Base-by-base conservation (phyloP, 37 sponge, comb jelly and placozoan species). In the Hexactinellida sp. region DNA sequence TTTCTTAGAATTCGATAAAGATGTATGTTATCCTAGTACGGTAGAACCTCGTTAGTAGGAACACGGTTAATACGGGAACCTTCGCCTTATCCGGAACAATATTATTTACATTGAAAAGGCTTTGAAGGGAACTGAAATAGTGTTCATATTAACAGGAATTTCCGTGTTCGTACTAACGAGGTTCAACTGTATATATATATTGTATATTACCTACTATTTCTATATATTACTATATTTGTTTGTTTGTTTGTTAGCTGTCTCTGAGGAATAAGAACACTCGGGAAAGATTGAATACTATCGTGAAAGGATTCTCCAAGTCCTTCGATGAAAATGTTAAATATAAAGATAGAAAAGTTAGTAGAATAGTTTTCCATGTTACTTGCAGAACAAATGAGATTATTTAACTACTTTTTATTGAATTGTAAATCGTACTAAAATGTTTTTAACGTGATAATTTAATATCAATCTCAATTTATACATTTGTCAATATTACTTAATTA, bases 1-100 rank as follows among this genome's bases (percentile, higher is more conserved):
- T 36, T 97, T 97, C 90, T 86, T 97, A 24, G 98, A 97, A 86
- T 97, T 88, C 82, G 91, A 91, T 21, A 91, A 90, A 86, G 98
- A 97, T 36, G 95, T 95, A 84, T 89, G 94, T n/a, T n/a, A n/a
- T n/a, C n/a, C n/a, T n/a, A n/a, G n/a, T n/a, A n/a, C n/a, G n/a
- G n/a, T n/a, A n/a, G n/a, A n/a, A n/a, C n/a, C n/a, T n/a, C n/a
- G n/a, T n/a, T n/a, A n/a, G n/a, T n/a, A n/a, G n/a, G n/a, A n/a
- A n/a, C n/a, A n/a, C n/a, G 52, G 5, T 5, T 32, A 76, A 23
- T 76, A 76, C 21, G 21, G 54, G 21, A 52, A 21, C 30, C 24
- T 24, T 76, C n/a, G 35, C 16, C 9, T 76, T 76, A 21, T n/a
- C 10, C 30, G 82, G n/a, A 35, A n/a, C n/a, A n/a, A n/a, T n/a